Base-by-base conservation (phyloP, 2,797 vertebrate genomes). In the Gymnothorax reevesii region DNA sequence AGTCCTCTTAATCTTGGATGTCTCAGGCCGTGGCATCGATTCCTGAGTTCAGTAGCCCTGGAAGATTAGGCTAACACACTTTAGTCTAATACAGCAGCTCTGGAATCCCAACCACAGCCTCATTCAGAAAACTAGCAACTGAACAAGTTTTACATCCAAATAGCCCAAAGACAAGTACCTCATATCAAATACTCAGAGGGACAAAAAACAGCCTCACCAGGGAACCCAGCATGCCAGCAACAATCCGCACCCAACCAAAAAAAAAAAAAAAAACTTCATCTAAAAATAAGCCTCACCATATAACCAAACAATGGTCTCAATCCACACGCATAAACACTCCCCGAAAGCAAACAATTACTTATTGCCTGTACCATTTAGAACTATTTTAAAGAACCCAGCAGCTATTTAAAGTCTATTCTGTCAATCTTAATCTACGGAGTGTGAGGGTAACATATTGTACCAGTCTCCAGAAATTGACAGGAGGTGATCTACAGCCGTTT, bases 1-100 rank as follows among this genome's bases (percentile, higher is more conserved):
- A 54, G 52, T 79, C 49, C 75, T 52, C 42, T 79, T 79, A 79
- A 79, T 79, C 75, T 79, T 52, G 75, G 6, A 52, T 54, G 49
- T 25, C 27, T 73, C 69, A 54, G 75, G 20, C 75, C 49, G 17
- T n/a, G 52, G 75, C 49, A 79, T 79, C 75, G 75, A 79, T 79
- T 79, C 75, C 49, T 54, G 49, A 17, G 75, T 79, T 79, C 75
- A 79, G 52, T 79, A 17, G n/a, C 55, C 49, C 49, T 79, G 20
- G 10, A 22, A 22, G 75, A 79, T 4, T 17, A n/a, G 49, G 55
- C 49, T 79, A 7, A 54, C 42, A 9, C 17, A 52, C 75, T 79
- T 54, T 22, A 20, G 20, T 79, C 22, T 20, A 6, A 79, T n/a
- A 79, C 75, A 7, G 52, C 75, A 79, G 49, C 75, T 52, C 75